These are phyloP conservation scores for Chloroclystis v-ata DNA, from an alignment of 2,888 invertebrate species.

Conservation along the genomic window DNA sequence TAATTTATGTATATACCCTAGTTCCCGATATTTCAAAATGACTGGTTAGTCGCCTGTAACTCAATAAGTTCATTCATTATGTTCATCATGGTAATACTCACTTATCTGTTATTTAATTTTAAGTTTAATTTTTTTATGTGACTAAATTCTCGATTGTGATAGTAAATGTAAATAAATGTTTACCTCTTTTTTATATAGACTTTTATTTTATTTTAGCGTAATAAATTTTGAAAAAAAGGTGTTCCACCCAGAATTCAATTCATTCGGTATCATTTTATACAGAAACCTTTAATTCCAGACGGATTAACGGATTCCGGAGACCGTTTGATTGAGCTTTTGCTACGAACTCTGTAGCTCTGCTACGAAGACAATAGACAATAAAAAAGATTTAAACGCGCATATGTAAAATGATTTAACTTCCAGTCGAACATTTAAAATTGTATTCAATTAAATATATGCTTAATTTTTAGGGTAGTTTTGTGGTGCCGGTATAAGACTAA, in stretches of 20 bases:
- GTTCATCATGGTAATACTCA: slow-evolving; percentile 5
- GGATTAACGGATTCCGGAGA: too few species aligned
- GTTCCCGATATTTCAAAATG: too few species aligned
- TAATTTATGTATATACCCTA: too few species aligned
- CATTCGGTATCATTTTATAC: neutral
- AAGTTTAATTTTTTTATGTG: slow-evolving; percentile 50
- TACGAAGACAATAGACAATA: neutral
- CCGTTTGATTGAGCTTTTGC: too few species aligned
- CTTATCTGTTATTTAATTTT: slow-evolving; percentile 67
- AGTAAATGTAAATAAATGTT: slow-evolving; percentile 61
- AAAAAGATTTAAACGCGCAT: slow-evolving; percentile 1
- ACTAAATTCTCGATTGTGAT: slow-evolving; percentile 55
- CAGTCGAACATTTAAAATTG: too few species aligned
- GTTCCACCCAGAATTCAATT: neutral
- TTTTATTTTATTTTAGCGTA: slow-evolving; percentile 3
- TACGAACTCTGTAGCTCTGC: slow-evolving; percentile 1
- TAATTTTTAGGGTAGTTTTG: too few species aligned
- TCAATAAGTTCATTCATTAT: too few species aligned
- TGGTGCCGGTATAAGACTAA: too few species aligned
- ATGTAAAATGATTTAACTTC: too few species aligned
- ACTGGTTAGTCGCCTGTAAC: too few species aligned
- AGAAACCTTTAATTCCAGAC: neutral
- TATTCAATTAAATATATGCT: too few species aligned
- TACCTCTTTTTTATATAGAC: slow-evolving; percentile 21
- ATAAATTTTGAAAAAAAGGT: neutral